phyloP scores from a whole-genome alignment of 2,797 vertebrate species.

The Rachycentron canadum region DNA sequence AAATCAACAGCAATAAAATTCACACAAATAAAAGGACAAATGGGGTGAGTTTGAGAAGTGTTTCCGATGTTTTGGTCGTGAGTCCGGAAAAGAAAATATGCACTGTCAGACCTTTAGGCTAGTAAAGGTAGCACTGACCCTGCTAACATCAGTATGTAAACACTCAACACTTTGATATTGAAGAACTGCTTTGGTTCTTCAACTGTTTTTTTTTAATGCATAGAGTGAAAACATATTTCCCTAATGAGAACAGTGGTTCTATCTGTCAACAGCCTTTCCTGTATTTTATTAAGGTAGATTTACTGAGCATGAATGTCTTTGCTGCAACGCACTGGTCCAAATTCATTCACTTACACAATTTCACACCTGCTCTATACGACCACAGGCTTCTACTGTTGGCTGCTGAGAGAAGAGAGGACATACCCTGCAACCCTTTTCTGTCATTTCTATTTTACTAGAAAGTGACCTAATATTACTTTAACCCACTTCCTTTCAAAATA shows the following conservation, averaged over 20 bases:
- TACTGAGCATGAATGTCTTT: conserved; percentile 4
- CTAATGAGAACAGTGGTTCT: conserved; percentile 2
- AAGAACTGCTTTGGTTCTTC: background rate
- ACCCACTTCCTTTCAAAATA: conserved; percentile 6
- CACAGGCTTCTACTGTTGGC: conserved; percentile 7
- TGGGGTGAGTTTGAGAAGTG: too few relatives aligned
- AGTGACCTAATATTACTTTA: background rate
- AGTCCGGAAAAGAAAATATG: too few relatives aligned
- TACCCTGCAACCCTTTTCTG: background rate
- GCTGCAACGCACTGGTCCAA: background rate
- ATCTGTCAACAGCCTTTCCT: background rate
- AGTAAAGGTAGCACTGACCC: too few relatives aligned
- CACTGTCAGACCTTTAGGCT: background rate
- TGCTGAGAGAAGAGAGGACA: conserved; percentile 4
- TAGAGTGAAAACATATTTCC: background rate
- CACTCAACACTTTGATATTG: background rate
- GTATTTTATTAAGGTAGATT: conserved; percentile 1
- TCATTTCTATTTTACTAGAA: background rate
- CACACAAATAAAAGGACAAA: too few relatives aligned
- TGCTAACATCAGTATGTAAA: background rate
- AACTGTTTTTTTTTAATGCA: background rate
- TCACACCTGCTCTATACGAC: conserved; percentile 37
- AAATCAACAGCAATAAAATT: too few relatives aligned
- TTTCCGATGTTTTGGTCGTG: too few relatives aligned
- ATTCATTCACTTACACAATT: conserved; percentile 5